Percentiles rank a stretch among this genome's conserved stretches.
Conservation (phyloP, 1,140 invertebrate species). For the Lerema accius region DNA sequence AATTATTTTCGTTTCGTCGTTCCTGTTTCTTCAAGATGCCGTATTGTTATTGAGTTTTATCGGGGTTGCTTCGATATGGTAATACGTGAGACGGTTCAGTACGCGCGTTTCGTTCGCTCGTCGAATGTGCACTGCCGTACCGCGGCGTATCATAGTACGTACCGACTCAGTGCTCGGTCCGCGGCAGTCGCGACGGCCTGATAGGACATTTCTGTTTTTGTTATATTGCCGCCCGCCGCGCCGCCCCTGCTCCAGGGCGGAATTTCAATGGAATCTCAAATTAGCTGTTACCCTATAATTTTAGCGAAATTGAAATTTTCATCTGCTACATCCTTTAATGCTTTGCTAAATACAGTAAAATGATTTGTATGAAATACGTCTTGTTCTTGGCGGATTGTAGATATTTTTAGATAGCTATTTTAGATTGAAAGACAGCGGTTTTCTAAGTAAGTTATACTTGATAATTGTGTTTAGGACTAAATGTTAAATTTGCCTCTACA, state of each 20-base stretch:
- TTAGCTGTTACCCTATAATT: constrained; percentile 20
- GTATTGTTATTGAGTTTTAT: constrained; percentile 10
- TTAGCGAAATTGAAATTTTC: constrained; percentile 16
- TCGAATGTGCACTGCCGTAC: constrained; percentile 63
- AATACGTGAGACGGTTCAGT: constrained; percentile 31
- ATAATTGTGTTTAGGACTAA: no score
- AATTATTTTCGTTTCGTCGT: constrained; percentile 2
- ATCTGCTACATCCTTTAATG: no score
- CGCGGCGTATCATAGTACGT: constrained; percentile 34
- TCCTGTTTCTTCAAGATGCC: constrained; percentile 3
- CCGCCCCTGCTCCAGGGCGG: constrained; percentile 35
- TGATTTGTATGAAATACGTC: background rate
- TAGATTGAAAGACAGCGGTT: no score
- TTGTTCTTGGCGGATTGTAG: no score
- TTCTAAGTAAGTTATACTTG: no score
- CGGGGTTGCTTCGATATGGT: background rate
- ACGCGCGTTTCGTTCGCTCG: constrained; percentile 58
- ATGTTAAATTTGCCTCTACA: no score
- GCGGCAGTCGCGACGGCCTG: constrained; percentile 38
- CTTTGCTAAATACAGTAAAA: no score
- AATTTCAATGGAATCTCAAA: constrained; percentile 30
- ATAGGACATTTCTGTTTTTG: constrained; percentile 55
- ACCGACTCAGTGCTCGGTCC: constrained; percentile 44
- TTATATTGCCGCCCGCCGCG: constrained; percentile 46
- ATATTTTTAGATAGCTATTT: no score